Percentiles rank a stretch among this genome's conserved stretches.
Conservation (phyloP, 2,797 vertebrate genomes). For the Hippopotamyrus pictus region DNA sequence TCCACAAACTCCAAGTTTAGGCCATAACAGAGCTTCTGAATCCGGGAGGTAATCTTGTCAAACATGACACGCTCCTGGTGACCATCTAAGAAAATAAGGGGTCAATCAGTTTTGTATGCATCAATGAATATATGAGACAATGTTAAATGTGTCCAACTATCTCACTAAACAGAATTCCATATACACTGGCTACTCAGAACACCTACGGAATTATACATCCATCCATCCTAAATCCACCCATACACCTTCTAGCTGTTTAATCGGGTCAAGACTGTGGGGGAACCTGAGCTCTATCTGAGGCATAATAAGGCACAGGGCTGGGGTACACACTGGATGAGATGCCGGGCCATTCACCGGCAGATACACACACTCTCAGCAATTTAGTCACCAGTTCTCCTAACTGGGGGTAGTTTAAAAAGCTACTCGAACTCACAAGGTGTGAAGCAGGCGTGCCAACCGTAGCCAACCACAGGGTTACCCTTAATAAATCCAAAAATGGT, state of each 20-base stretch:
- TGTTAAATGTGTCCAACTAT: neutral
- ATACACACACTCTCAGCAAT: neutral
- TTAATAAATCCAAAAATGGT: neutral
- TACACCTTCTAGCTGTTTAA: neutral
- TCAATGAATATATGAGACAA: neutral
- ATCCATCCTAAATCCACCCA: neutral
- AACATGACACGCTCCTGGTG: constrained; percentile 97
- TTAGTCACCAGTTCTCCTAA: neutral
- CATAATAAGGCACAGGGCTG: neutral
- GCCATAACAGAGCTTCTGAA: constrained; percentile 97
- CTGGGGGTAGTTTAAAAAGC: neutral
- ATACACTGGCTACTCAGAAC: neutral
- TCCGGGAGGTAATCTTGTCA: constrained; percentile 93
- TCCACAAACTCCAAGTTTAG: constrained; percentile 96
- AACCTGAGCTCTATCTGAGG: neutral
- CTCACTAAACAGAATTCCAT: neutral
- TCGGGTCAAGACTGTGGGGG: neutral
- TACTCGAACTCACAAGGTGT: neutral
- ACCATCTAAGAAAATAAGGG: constrained; percentile 67
- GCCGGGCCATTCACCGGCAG: neutral
- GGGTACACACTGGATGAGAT: neutral
- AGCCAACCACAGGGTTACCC: neutral
- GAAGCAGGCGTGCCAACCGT: neutral
- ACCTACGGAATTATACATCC: neutral
- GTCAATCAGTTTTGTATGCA: neutral